A percentile compares a stretch with the other conserved stretches of the same genome.
phyloP scores from a whole-genome alignment of 2,113 vertebrate genomes.

The Xenus cinereus region DNA sequence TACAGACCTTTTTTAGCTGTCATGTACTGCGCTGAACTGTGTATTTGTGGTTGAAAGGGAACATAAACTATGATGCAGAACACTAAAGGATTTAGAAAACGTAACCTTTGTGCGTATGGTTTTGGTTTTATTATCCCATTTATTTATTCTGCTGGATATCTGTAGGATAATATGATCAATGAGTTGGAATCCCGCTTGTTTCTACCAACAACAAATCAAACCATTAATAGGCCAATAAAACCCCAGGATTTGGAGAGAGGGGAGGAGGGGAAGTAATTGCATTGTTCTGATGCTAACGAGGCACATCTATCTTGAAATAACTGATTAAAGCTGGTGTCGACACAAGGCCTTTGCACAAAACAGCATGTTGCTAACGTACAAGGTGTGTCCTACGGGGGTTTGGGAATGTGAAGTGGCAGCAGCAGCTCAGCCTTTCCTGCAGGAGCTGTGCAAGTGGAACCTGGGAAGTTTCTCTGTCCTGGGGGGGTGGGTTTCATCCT shows the following conservation, averaged over 20 bases:
- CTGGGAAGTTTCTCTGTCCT: neutral
- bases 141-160: slow-evolving; percentile 45
- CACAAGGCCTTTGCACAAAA: neutral
- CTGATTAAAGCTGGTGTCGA: slow-evolving; percentile 58
- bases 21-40: neutral
- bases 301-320: slow-evolving; percentile 69
- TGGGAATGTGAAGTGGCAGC: neutral
- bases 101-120: neutral
- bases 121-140: slow-evolving; percentile 12
- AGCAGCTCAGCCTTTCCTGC: neutral
- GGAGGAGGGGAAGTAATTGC: slow-evolving; percentile 68
- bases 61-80: slow-evolving; percentile 7
- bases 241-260: slow-evolving; percentile 54
- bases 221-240: slow-evolving; percentile 74
- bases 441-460: neutral
- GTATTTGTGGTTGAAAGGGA: neutral
- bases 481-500: neutral
- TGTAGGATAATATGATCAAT: slow-evolving; percentile 59
- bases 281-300: slow-evolving; percentile 72
- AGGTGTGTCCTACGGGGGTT: neutral
- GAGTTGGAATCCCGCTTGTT: slow-evolving; percentile 56
- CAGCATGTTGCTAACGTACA: neutral
- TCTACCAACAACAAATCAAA: slow-evolving; percentile 72
- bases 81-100: neutral
- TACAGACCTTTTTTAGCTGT: slow-evolving; percentile 6